Conservation (phyloP, 2,888 invertebrate species). For the Phymatocera aterrima region DNA sequence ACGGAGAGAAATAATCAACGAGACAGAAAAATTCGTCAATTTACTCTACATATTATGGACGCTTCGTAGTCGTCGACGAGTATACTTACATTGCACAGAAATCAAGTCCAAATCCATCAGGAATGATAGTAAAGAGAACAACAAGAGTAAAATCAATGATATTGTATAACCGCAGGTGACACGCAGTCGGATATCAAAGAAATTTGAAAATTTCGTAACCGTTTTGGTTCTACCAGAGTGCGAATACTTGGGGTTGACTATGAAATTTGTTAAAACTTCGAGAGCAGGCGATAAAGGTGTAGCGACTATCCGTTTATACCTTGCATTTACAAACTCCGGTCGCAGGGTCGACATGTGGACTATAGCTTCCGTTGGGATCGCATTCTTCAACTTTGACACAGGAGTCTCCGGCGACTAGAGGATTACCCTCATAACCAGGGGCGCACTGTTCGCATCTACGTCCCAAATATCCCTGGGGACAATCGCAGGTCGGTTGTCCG, state of each 20-base stretch:
- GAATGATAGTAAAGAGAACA: constrained; percentile 50
- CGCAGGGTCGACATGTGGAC: constrained; percentile 74
- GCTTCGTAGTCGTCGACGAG: constrained; percentile 19
- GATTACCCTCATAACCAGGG: constrained; percentile 88
- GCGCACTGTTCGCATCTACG: constrained; percentile 88
- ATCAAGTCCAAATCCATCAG: constrained; percentile 49
- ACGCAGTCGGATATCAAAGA: background rate
- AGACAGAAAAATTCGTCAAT: constrained; percentile 44
- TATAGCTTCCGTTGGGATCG: constrained; percentile 83
- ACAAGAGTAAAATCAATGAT: constrained; percentile 26
- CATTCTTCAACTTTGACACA: constrained; percentile 82
- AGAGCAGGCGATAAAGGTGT: background rate
- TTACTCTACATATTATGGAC: constrained; percentile 19
- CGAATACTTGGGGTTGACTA: no score
- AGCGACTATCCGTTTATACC: constrained; percentile 74
- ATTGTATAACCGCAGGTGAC: constrained; percentile 9
- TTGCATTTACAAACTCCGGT: constrained; percentile 83
- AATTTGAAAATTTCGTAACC: no score
- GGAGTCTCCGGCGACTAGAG: constrained; percentile 84
- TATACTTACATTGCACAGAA: constrained; percentile 41
- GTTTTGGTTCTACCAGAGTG: no score
- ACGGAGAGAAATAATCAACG: background rate
- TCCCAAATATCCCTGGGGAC: constrained; percentile 87
- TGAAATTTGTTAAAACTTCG: background rate
- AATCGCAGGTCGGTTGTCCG: constrained; percentile 87